Evolutionary conservation across 1,140 invertebrate species (phyloP).

Genomic region (Eulimnadia texana): DNA sequence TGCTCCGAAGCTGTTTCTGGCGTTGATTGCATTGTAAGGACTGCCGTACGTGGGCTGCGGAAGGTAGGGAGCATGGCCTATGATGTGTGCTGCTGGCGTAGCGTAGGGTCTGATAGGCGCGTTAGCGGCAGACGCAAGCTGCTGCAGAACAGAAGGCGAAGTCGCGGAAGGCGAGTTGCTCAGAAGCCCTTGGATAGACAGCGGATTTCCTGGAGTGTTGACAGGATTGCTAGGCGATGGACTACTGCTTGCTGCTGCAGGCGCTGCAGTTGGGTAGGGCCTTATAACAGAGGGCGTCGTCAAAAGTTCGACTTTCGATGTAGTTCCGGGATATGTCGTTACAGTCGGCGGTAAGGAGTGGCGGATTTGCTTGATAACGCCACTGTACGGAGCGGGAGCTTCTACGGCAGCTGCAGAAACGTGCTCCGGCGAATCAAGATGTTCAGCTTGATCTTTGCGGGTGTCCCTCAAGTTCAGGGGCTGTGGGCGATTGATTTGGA

Average conservation of each 20-base stretch:
- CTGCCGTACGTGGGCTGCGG: not conserved
- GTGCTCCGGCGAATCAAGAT: not conserved
- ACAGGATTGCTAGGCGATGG: not conserved
- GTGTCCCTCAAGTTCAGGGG: not conserved
- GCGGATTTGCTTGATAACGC: conserved; percentile 5
- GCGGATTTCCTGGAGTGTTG: conserved; percentile 4
- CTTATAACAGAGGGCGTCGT: conserved; percentile 2
- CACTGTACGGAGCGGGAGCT: conserved; percentile 6
- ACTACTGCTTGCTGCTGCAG: not conserved
- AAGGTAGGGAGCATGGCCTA: conserved; percentile 7
- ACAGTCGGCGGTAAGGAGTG: conserved; percentile 6
- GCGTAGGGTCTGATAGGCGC: not conserved
- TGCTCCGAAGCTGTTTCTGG: not conserved
- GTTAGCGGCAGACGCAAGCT: not conserved
- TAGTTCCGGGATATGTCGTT: not conserved
- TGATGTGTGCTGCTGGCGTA: not conserved
- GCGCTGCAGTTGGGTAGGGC: conserved; percentile 1
- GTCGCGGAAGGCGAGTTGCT: not conserved
- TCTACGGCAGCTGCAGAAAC: not conserved
- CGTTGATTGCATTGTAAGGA: not conserved
- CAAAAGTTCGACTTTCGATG: not conserved
- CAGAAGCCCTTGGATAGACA: conserved; percentile 5
- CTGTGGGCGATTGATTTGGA: not conserved
- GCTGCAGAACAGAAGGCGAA: not conserved
- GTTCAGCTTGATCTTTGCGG: not conserved